Evolutionary conservation across 2,888 invertebrate species (phyloP), one percentile per base, ranked within the genome.

Genomic region (Netelia inedita): DNA sequence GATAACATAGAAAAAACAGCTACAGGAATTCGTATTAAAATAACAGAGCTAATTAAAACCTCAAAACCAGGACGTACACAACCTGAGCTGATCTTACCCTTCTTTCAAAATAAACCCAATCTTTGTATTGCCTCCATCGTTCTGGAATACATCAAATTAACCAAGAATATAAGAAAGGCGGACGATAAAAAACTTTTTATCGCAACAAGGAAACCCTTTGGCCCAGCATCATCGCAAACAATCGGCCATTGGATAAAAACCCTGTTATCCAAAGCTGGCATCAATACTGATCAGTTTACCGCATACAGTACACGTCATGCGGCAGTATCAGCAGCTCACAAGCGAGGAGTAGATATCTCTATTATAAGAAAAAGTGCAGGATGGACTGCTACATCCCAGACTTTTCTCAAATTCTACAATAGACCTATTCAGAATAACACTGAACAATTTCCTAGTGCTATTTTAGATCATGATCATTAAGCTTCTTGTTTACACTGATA

Each of bases 41-140:
- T 81, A 21, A 63, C 81, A 11, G 79, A 81, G 23, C 73, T 55
- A 23, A 83, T 80, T 61, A 79, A 75, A 75, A 85, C 79, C 10
- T 80, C 76, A 43, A 83, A 68, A 66, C 83, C 74, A 0, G 78
- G 74, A 23, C 19, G 72, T 59, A 46, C 19, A 72, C 78, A 83
- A 28, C 83, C 83, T 9, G 68, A 74, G 19, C 57, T 76, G 21
- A 65, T 81, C n/a, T n/a, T 78, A 53, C 79, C 79, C 8, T 85
- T 83, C 68, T 80, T 80, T 14, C 59, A 69, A 21, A 69, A 83
- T 1, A 79, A 57, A 9, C 55, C 74, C 21, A 46, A n/a, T 2
- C 16, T 28, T 14, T 74, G 65, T 43, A 46, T 61, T 5, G 74
- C 69, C 1, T 55, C 69, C 0, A 14, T 35, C 19, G 21, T 72